Conservation (phyloP, 2,113 vertebrate genomes). For the Loxodonta africana region DNA sequence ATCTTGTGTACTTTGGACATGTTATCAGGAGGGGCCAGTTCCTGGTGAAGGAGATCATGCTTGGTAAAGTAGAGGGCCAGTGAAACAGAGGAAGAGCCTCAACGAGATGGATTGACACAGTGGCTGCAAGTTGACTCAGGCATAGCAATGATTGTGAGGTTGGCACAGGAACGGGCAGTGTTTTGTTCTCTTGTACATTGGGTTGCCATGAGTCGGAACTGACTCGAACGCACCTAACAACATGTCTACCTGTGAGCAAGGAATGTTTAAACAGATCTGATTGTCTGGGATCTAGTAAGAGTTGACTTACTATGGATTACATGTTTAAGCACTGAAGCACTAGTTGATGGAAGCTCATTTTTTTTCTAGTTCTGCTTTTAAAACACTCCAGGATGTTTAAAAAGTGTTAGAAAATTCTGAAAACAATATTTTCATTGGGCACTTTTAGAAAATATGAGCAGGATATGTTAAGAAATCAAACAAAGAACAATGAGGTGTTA, state of each 20-base stretch:
- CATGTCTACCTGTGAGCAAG: neutral
- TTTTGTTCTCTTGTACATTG: too few relatives aligned
- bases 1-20: too few relatives aligned
- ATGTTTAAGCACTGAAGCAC: neutral
- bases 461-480: neutral
- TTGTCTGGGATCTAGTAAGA: neutral
- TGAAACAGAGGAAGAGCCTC: too few relatives aligned
- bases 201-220: too few relatives aligned
- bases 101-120: too few relatives aligned
- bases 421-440: constrained; percentile 39
- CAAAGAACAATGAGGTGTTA: constrained; percentile 29
- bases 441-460: neutral
- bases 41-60: too few relatives aligned
- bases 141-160: too few relatives aligned
- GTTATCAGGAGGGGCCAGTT: too few relatives aligned
- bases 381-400: neutral
- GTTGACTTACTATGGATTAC: neutral
- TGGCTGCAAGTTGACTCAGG: too few relatives aligned
- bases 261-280: neutral
- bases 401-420: constrained; percentile 5
- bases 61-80: too few relatives aligned
- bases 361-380: constrained; percentile 4
- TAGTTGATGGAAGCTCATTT: neutral
- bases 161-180: too few relatives aligned
- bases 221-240: too few relatives aligned